Evolutionary conservation across 2,888 invertebrate genomes (phyloP), one percentile per base, ranked within the genome.

Genomic region (Cerceris rybyensis): DNA sequence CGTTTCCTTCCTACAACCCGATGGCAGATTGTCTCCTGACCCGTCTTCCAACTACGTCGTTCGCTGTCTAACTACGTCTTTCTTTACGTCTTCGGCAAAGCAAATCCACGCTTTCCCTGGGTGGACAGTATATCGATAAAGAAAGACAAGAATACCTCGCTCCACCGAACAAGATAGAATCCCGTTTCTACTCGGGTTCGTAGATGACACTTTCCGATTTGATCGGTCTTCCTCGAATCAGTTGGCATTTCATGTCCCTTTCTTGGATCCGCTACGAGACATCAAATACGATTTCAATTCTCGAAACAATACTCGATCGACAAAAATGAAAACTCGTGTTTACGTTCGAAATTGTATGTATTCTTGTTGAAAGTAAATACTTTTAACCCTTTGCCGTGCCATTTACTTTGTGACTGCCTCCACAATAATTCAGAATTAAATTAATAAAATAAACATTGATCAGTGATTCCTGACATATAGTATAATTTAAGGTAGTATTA

Each of bases 41-140:
- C 86, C 84, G 86, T 89, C 86, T 84, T 84, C 85, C 85, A 75
- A 78, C 87, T 85, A 88, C 87, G 89, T 89, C 89, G 88, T 85
- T 87, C 87, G 88, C 86, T 88, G 89, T 89, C 89, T 82, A 86
- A 81, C 87, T 89, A 89, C 86, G 89, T 89, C 89, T 89, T 88
- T 84, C 87, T 89, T 89, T 77, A 70, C 79, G 70, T 72, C 71
- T 78, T 73, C 65, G 69, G 58, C 69, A 58, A 60, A 42, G 59
- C 66, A 69, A 58, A 79, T 71, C 63, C 70, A 65, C 80, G 75
- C 74, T 69, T 70, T 75, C 80, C 70, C 82, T 79, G 73, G 75
- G 52, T 59, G 66, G 80, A 82, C 81, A 70, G 65, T 85, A 60
- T 80, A 73, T 84, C 81, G 66, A 74, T 75, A 76, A 79, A 82